Percentiles rank a stretch among this genome's conserved stretches.
These are phyloP conservation scores for Cephalotes varians DNA, from an alignment of 2,888 invertebrate genomes.

Conservation along the genomic window DNA sequence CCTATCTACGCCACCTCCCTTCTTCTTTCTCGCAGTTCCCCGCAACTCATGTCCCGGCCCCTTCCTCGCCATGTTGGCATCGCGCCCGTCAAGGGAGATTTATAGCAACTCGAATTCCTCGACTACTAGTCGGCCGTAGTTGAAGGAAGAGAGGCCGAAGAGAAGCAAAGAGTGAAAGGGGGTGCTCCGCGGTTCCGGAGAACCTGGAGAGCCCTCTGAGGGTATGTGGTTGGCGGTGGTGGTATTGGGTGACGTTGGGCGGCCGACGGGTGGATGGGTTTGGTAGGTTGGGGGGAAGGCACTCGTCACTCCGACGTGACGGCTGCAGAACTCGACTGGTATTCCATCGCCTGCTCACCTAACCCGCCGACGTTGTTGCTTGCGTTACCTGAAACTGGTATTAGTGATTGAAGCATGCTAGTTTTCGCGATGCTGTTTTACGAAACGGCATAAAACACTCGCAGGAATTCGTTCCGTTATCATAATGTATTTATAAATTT, in stretches of 20 bases:
- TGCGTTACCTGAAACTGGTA: conserved; percentile 43
- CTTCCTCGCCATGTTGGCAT: conserved; percentile 77
- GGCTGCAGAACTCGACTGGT: conserved; percentile 79
- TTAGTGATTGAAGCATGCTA: conserved; percentile 19
- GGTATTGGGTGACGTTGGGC: conserved; percentile 69
- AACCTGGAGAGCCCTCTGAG: conserved; percentile 69
- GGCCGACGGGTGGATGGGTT: conserved; percentile 67
- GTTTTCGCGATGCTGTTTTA: conserved; percentile 34
- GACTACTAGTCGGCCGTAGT: conserved; percentile 83
- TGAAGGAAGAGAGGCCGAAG: conserved; percentile 67
- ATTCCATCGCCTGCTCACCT: conserved; percentile 72
- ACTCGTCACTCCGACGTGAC: conserved; percentile 82
- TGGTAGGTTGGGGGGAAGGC: conserved; percentile 73
- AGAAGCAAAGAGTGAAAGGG: conserved; percentile 73
- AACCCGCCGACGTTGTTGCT: conserved; percentile 64
- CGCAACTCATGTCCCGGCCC: conserved; percentile 63
- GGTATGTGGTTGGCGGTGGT: conserved; percentile 64
- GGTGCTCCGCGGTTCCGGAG: conserved; percentile 70
- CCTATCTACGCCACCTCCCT: conserved; percentile 68
- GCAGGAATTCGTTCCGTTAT: neutral
- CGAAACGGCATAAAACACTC: conserved; percentile 1
- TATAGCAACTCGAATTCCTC: conserved; percentile 86
- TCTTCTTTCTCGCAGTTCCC: conserved; percentile 71
- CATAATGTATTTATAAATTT: neutral
- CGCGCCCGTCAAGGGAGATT: conserved; percentile 85